Evolutionary conservation across 2,797 vertebrate genomes (phyloP), one percentile per base, ranked within the genome.

Genomic region (Chrysocyon brachyurus): DNA sequence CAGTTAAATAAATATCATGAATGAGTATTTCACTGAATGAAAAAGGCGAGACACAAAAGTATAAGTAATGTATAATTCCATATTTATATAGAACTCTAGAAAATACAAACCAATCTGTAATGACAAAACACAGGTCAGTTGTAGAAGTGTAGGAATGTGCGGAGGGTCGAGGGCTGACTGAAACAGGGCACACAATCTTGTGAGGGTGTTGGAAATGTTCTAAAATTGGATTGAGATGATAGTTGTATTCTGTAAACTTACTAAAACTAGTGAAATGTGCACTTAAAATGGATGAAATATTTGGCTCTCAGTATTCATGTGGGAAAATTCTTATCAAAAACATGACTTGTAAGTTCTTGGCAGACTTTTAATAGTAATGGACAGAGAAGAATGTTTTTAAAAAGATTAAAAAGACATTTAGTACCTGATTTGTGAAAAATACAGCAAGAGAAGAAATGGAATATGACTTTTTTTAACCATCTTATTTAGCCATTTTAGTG

Each of bases 401-500:
- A 78, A 54, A 78, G 40, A 24, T 49, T 75, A 14, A 17, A 68
- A 85, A 87, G 15, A 63, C 10, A 68, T n/a, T 66, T 12, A 54
- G 14, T 46, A 33, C 22, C 19, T 78, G 52, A 24, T 90, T 59
- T 85, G 19, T 90, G 19, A 52, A 90, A 85, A 90, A 68, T 36
- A 56, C 0, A 90, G 63, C 79, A 85, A 93, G 63, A 63, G 46
- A 93, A 93, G 49, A 86, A 96, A 86, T 81, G 33, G 56, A 86
- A 5, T 2, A 4, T 72, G 61, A 84, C 57, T 56, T 81, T 21
- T 78, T 70, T 8, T 46, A 24, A 70, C 36, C 17, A 2, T 89
- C 28, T 26, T 79, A 46, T 46, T 46, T 46, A 85, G n/a, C 33
- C 46, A 40, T 52, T 85, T 90, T 75, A 72, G n/a, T 61, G 22